Evolutionary conservation across 2,888 invertebrate species (phyloP), one percentile per base, ranked within the genome.

Genomic region (Cephus runcator): DNA sequence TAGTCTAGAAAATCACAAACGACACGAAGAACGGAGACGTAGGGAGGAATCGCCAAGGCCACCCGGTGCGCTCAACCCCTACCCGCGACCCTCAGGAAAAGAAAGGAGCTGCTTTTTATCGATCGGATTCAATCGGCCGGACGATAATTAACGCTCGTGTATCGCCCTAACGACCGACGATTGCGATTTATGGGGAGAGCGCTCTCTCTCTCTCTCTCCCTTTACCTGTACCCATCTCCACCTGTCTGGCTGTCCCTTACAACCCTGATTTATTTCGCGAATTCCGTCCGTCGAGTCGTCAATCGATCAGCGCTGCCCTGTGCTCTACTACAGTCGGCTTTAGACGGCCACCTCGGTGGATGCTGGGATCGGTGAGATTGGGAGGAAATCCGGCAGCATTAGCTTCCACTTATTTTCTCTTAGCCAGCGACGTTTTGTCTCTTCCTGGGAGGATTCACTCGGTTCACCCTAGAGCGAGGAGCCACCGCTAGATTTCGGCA

Each of bases 91-190:
- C 40, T 15, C 15, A 1, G 82, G 80, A 79, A 79, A 79, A 79
- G 78, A 81, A 83, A 82, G 78, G 80, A 84, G 81, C 84, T 86
- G 84, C 84, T 85, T 87, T 88, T 88, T 86, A 87, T 83, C 86
- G 81, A 82, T 81, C 84, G 84, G 84, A 85, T 88, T 87, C 86
- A 86, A 87, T 88, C 87, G 84, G 81, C 79, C 80, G 82, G 80
- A 81, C 80, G 85, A 87, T 87, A 89, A 88, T 88, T 88, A 88
- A 89, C 84, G 86, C 84, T 84, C 84, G 82, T 80, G 87, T 82
- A 85, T 84, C 84, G 86, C 85, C 88, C 88, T 85, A 85, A 85
- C 86, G 81, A 84, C 83, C 84, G 83, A 83, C 87, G 87, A 87
- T 86, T 81, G 83, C 87, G 83, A 89, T 88, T 87, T 87, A 89